These are phyloP conservation scores for Anomalospiza imberbis DNA, from an alignment of 2,797 vertebrate genomes.

Conservation along the genomic window DNA sequence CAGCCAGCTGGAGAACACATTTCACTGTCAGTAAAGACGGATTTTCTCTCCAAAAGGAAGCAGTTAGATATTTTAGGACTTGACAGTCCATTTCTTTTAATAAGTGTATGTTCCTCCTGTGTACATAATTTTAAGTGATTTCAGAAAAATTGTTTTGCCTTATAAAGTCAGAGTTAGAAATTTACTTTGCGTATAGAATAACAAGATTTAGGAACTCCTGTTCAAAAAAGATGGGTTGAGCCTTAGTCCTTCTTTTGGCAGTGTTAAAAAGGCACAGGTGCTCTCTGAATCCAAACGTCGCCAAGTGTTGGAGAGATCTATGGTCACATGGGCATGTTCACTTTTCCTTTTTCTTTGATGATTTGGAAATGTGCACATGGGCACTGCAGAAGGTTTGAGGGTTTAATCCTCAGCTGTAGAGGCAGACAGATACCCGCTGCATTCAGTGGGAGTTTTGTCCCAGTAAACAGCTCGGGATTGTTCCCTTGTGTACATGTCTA, in stretches of 20 bases:
- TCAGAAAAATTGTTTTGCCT: neutral
- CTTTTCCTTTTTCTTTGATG: neutral
- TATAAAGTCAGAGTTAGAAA: neutral
- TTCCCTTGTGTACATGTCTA: neutral
- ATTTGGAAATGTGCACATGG: neutral
- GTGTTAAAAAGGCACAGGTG: neutral
- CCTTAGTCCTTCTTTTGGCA: rapidly evolving
- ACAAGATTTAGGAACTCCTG: neutral
- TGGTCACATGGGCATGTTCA: rapidly evolving
- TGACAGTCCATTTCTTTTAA: neutral
- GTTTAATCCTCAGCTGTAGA: neutral
- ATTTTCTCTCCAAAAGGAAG: neutral
- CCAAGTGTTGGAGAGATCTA: neutral
- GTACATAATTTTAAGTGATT: neutral
- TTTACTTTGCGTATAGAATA: neutral
- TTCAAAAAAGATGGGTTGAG: neutral
- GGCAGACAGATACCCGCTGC: rapidly evolving
- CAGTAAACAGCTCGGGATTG: neutral
- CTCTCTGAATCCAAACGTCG: neutral
- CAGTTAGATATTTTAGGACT: neutral
- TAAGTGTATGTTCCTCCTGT: neutral
- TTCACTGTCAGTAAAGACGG: neutral
- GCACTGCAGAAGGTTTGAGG: neutral
- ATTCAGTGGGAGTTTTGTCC: neutral
- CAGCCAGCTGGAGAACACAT: neutral